Base-by-base conservation (phyloP, 1,140 invertebrate genomes). In the Cecropterus lyciades region DNA sequence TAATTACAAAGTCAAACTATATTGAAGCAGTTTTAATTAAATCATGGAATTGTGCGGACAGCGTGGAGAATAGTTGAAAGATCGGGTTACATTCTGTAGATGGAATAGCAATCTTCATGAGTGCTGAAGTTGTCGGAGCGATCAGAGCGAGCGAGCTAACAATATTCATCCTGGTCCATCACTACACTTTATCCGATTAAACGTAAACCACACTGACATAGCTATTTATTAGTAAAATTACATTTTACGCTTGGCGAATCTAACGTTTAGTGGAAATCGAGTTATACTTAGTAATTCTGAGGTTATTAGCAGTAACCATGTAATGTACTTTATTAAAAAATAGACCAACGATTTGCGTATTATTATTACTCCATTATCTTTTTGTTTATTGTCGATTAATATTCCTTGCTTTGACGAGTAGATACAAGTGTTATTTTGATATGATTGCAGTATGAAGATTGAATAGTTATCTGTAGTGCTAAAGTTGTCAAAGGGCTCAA, bases 91-190 rank as follows among this genome's bases (percentile, higher is more conserved):
- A 74, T 64, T 69, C 62, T 62, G 66, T 64, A 66, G 70, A 76
- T 72, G 52, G 57, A 57, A 76, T 77, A 67, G 70, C 76, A 84
- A 86, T 84, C 79, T 80, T 77, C 70, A 75, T 75, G 74, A 86
- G 84, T 86, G 79, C 73, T 73, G 71, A 76, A 84, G 77, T 84
- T 75, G 81, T 75, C 74, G 73, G 65, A 80, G 70, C 79, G 72
- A 78, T 83, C 72, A 75, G 65, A 65, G 65, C 68, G 69, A 55
- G 63, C 67, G 72, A 77, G 73, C 79, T 82, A 80, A 82, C 82
- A 82, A 78, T 82, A 75, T 70, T 73, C 67, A 75, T 75, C 59
- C 55, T 74, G 59, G 64, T 76, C 64, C 73, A 69, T 78, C 73
- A 75, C 69, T 84, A 70, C 69, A 67, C 66, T 73, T 70, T 69